phyloP scores from a whole-genome alignment of 2,113 vertebrate species.

The Leptobrachium ailaonicum region DNA sequence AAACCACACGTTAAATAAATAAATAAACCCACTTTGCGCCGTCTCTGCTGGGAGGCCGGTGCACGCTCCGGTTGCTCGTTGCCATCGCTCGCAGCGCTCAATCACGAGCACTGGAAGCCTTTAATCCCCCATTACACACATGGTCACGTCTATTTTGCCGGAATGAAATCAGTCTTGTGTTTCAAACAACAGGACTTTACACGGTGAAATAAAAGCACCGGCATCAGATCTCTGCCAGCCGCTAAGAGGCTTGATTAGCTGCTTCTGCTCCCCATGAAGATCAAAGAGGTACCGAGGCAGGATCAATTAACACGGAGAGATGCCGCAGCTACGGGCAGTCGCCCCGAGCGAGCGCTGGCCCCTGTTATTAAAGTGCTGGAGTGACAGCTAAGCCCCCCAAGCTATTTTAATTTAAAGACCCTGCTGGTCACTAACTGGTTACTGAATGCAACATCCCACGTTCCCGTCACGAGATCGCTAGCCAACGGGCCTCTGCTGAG shows the following conservation, averaged over 20 bases:
- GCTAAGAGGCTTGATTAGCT: slow-evolving; percentile 14
- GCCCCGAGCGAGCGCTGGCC: not conserved
- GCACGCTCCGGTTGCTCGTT: not conserved
- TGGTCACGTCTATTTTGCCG: not conserved
- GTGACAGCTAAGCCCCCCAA: not conserved
- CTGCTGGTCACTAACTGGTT: not conserved
- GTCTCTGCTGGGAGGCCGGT: fast-evolving
- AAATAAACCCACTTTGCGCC: fast-evolving
- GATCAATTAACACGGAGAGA: not conserved
- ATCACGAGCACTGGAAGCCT: not conserved
- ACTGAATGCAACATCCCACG: not conserved
- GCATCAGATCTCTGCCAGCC: not conserved
- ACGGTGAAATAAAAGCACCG: not conserved
- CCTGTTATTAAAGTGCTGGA: not conserved
- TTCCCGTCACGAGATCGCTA: not conserved
- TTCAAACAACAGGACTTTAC: not conserved
- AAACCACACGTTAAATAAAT: too few relatives aligned
- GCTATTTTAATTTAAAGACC: not conserved
- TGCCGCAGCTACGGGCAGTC: not conserved
- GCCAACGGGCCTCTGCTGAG: not conserved
- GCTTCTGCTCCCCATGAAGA: not conserved
- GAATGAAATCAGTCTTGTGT: not conserved
- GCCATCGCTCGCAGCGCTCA: not conserved
- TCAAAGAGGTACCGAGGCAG: not conserved
- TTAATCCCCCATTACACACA: slow-evolving; percentile 2